These are phyloP conservation scores for Cyrtodaria siliqua DNA, from an alignment of 2,888 invertebrate genomes.

Conservation along the genomic window DNA sequence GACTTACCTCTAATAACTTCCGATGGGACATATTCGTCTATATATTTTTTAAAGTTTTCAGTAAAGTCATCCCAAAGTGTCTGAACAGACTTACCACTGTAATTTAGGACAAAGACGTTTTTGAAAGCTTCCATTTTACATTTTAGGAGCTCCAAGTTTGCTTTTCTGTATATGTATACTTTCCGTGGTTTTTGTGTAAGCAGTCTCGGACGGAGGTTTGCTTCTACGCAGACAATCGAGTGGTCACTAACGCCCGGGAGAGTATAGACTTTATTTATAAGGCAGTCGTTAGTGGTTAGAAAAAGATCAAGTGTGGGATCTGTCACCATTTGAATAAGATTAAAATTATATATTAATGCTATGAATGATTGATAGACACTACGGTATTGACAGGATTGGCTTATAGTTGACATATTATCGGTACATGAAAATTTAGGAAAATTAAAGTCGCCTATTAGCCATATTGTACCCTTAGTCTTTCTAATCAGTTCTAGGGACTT, in stretches of 20 bases:
- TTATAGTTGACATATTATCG: no score
- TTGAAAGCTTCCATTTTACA: no score
- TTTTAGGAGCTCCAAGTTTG: conserved; percentile 2
- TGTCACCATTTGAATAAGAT: no score
- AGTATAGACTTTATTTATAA: conserved; percentile 7
- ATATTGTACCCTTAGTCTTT: conserved; percentile 6
- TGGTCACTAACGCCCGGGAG: conserved; percentile 21
- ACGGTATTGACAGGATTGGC: no score
- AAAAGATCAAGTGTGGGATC: no score
- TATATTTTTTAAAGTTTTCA: background rate
- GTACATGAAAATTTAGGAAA: no score
- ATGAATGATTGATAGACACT: no score
- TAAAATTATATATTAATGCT: no score
- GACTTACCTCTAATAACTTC: conserved; percentile 8
- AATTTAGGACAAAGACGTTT: no score
- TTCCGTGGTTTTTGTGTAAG: conserved; percentile 6
- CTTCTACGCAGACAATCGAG: background rate
- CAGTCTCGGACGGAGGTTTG: background rate
- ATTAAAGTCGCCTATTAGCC: no score
- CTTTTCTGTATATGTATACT: background rate
- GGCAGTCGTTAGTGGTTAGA: conserved; percentile 9
- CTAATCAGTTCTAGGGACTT: conserved; percentile 10
- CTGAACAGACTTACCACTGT: no score
- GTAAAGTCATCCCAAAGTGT: background rate
- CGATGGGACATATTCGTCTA: background rate